phyloP scores from a whole-genome alignment of 2,113 vertebrate genomes.

The Campylomormyrus tamandua region DNA sequence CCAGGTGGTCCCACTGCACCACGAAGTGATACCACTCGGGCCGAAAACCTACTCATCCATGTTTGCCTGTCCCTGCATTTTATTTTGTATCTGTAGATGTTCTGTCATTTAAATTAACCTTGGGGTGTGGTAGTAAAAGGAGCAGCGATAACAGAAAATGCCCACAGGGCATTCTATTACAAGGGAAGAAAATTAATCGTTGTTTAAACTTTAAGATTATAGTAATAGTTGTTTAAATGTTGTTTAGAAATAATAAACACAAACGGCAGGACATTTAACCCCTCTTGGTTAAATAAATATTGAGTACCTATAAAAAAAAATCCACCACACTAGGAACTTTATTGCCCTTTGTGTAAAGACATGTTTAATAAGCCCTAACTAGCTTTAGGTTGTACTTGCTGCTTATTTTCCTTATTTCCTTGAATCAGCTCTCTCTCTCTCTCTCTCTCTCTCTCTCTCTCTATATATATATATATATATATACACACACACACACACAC shows the following conservation, averaged over 20 bases:
- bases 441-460: neutral
- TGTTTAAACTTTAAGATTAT: neutral
- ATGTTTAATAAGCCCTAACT: neutral
- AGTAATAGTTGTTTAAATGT: neutral
- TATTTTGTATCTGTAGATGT: slow-evolving; percentile 21
- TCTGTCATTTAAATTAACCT: slow-evolving; percentile 32
- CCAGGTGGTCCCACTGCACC: neutral
- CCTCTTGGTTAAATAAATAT: neutral
- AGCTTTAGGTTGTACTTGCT: neutral
- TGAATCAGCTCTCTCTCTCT: neutral
- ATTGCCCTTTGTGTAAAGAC: neutral
- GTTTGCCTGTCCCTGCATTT: slow-evolving; percentile 22
- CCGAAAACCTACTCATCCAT: slow-evolving; percentile 23
- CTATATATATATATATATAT: neutral
- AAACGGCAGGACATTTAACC: neutral
- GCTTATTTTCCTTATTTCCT: neutral
- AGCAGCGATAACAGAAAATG: neutral
- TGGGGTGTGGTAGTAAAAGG: neutral
- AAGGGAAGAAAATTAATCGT: neutral
- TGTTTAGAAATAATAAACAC: neutral
- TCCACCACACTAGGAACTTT: neutral
- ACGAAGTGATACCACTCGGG: slow-evolving; percentile 20
- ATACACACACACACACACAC: neutral
- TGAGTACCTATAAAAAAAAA: neutral
- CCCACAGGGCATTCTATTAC: neutral